Conservation (phyloP, 2,797 vertebrate species). For the Acrossocheilus fasciatus region DNA sequence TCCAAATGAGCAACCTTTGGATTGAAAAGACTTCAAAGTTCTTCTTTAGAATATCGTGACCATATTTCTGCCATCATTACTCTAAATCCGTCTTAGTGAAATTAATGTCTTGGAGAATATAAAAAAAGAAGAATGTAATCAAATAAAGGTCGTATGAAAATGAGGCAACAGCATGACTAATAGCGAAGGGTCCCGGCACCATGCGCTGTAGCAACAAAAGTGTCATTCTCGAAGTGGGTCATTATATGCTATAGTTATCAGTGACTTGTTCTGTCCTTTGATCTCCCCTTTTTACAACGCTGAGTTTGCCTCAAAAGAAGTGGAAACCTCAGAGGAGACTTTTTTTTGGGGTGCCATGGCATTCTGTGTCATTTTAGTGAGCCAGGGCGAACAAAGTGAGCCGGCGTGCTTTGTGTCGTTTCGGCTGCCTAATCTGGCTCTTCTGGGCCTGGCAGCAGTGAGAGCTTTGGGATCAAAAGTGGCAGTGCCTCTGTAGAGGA, state of each 20-base stretch:
- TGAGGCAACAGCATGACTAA: constrained; percentile 75
- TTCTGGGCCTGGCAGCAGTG: constrained; percentile 69
- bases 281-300: constrained; percentile 67
- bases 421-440: constrained; percentile 74
- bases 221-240: constrained; percentile 72
- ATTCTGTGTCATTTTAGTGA: constrained; percentile 58
- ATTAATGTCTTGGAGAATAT: constrained; percentile 5
- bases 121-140: constrained; percentile 5
- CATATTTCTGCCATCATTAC: constrained; percentile 4
- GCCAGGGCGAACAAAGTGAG: constrained; percentile 71
- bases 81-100: constrained; percentile 1
- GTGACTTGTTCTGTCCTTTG: constrained; percentile 70
- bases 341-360: constrained; percentile 43
- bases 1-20: constrained; percentile 38
- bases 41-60: constrained; percentile 20
- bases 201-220: constrained; percentile 61
- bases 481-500: constrained; percentile 59
- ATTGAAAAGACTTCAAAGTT: background rate
- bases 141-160: constrained; percentile 76
- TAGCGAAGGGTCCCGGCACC: constrained; percentile 71
- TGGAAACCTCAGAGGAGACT: constrained; percentile 63
- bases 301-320: constrained; percentile 63
- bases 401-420: constrained; percentile 62
- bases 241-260: constrained; percentile 73
- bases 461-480: constrained; percentile 71